phyloP scores from a whole-genome alignment of 2,888 invertebrate species.

The Urechis unicinctus region DNA sequence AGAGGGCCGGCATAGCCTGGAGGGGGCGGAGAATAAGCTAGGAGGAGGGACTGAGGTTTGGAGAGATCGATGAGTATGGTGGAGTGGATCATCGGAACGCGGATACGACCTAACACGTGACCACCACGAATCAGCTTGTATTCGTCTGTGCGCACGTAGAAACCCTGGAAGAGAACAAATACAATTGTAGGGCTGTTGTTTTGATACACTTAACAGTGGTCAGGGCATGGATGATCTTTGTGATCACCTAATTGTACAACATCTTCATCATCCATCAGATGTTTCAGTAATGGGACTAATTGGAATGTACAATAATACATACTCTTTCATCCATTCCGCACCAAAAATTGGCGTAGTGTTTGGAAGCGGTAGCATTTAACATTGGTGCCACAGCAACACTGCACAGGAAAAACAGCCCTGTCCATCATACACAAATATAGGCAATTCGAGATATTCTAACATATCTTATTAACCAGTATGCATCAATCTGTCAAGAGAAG shows the following conservation, averaged over 20 bases:
- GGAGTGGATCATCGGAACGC: conserved; percentile 86
- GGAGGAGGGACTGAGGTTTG: conserved; percentile 55
- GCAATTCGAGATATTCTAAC: no score
- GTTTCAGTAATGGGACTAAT: not conserved
- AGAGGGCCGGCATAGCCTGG: conserved; percentile 61
- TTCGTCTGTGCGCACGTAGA: conserved; percentile 76
- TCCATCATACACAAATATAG: no score
- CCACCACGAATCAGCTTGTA: conserved; percentile 74
- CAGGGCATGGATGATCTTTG: no score
- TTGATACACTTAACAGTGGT: no score
- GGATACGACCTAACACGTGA: conserved; percentile 62
- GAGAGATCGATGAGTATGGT: conserved; percentile 75
- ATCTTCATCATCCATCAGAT: no score
- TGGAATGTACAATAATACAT: conserved; percentile 23
- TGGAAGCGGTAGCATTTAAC: conserved; percentile 67
- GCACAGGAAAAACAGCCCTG: no score
- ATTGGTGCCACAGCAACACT: conserved; percentile 70
- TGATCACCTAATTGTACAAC: no score
- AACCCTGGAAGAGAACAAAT: conserved; percentile 42
- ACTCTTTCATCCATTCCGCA: conserved; percentile 76
- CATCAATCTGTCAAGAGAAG: no score
- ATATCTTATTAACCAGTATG: no score
- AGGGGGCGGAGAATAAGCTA: conserved; percentile 70
- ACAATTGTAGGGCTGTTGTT: no score
- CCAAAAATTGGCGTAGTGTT: conserved; percentile 93